These are phyloP conservation scores for Lepidurus arcticus DNA, from an alignment of 1,140 invertebrate species.

Conservation along the genomic window DNA sequence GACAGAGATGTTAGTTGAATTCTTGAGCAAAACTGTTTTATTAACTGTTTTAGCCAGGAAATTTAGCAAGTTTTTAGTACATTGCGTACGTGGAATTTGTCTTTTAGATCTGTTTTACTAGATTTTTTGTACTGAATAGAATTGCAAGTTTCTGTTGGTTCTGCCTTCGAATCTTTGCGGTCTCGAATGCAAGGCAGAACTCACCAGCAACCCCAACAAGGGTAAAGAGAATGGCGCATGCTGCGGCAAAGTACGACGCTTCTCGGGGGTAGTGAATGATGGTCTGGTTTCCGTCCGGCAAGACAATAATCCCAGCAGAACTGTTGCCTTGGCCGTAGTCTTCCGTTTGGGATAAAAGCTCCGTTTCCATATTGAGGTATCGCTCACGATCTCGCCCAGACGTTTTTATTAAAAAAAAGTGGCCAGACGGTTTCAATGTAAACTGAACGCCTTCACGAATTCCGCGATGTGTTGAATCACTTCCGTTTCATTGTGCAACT, in stretches of 20 bases:
- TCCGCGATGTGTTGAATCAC: background rate
- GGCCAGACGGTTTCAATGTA: background rate
- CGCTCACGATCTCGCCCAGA: background rate
- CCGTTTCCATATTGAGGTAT: background rate
- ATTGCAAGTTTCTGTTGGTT: too few relatives aligned
- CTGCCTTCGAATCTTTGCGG: too few relatives aligned
- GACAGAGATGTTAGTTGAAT: too few relatives aligned
- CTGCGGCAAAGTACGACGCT: conserved; percentile 65
- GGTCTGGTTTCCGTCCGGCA: conserved; percentile 10
- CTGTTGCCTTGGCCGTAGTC: background rate
- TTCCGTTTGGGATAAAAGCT: background rate
- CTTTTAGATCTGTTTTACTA: too few relatives aligned
- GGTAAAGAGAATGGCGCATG: conserved; percentile 69
- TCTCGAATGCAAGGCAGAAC: background rate
- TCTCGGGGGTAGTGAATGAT: conserved; percentile 55
- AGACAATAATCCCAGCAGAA: background rate
- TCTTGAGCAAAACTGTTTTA: too few relatives aligned
- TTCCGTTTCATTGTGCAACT: conserved; percentile 13
- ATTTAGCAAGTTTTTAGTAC: too few relatives aligned
- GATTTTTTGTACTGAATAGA: too few relatives aligned
- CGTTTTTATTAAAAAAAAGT: background rate
- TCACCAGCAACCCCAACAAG: conserved; percentile 68
- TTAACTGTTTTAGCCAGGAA: too few relatives aligned
- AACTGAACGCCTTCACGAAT: background rate
- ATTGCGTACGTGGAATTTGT: too few relatives aligned